Evolutionary conservation across 2,888 invertebrate genomes (phyloP).

Genomic region (Embidobia sp.): DNA sequence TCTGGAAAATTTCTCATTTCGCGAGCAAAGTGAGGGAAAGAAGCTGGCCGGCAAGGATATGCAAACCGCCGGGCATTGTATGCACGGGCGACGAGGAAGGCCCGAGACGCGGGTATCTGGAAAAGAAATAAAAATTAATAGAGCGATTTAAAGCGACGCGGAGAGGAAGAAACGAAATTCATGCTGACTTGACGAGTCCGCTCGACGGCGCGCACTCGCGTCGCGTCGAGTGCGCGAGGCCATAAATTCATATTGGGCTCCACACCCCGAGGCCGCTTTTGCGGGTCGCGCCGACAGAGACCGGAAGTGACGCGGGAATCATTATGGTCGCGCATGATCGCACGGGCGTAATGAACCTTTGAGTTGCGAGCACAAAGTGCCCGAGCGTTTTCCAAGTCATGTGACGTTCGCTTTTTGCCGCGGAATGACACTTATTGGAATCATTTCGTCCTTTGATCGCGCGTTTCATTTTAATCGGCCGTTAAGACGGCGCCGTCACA

Average conservation of each 20-base stretch:
- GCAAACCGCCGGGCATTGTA: constrained; percentile 51
- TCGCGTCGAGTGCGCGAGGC: constrained; percentile 47
- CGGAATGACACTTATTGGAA: constrained; percentile 59
- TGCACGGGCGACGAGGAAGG: constrained; percentile 36
- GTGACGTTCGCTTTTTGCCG: constrained; percentile 43
- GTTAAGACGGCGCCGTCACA: constrained; percentile 41
- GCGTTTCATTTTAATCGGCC: constrained; percentile 46
- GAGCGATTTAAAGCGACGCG: constrained; percentile 60
- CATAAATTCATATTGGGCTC: constrained; percentile 62
- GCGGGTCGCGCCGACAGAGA: constrained; percentile 64
- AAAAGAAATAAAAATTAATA: constrained; percentile 63
- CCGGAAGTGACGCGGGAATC: constrained; percentile 77
- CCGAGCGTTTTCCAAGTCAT: constrained; percentile 56
- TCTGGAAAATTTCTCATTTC: constrained; percentile 49
- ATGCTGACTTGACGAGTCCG: constrained; percentile 58
- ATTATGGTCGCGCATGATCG: constrained; percentile 76
- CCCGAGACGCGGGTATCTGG: constrained; percentile 52
- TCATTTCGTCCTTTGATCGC: constrained; percentile 40
- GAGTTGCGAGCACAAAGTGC: constrained; percentile 64
- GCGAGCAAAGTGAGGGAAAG: constrained; percentile 17
- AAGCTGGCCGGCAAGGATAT: constrained; percentile 22
- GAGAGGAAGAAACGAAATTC: constrained; percentile 52
- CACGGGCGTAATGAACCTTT: constrained; percentile 70
- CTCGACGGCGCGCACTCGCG: constrained; percentile 35
- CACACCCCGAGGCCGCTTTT: constrained; percentile 61